Conservation (phyloP, 2,888 invertebrate genomes). For the Nasonovia ribisnigri region DNA sequence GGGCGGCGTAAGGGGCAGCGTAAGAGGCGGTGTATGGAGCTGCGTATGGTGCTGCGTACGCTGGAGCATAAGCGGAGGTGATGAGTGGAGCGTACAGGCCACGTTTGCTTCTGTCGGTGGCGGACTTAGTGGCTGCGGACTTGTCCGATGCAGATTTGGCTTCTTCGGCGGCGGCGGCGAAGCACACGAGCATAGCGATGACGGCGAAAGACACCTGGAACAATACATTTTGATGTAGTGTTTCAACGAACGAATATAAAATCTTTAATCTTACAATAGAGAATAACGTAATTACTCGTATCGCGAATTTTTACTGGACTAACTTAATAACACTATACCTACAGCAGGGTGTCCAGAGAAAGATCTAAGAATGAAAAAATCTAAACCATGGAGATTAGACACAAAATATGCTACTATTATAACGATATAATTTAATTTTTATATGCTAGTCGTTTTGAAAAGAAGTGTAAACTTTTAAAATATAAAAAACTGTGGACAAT, state of each 20-base stretch:
- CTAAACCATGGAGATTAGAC: too few species aligned
- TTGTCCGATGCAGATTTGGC: slow-evolving; percentile 41
- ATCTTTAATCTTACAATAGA: not conserved
- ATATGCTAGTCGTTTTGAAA: not conserved
- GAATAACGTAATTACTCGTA: not conserved
- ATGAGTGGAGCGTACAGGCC: slow-evolving; percentile 38
- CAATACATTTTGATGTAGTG: not conserved
- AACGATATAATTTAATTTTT: not conserved
- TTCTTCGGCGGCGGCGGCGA: slow-evolving; percentile 55
- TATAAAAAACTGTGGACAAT: not conserved
- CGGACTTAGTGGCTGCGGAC: not conserved
- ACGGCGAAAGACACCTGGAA: slow-evolving; percentile 28
- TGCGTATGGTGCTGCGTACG: slow-evolving; percentile 40
- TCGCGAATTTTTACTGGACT: not conserved
- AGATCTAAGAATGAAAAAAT: too few species aligned
- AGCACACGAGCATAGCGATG: slow-evolving; percentile 49
- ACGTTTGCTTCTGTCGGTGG: slow-evolving; percentile 54
- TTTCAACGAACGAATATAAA: not conserved
- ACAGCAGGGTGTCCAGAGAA: not conserved
- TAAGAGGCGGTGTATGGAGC: slow-evolving; percentile 38
- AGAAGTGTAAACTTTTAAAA: not conserved
- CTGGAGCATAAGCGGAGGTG: slow-evolving; percentile 40
- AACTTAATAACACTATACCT: not conserved
- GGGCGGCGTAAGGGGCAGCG: slow-evolving; percentile 29
- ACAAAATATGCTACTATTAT: not conserved